These are phyloP conservation scores for Coryphaenoides rupestris DNA, from an alignment of 2,113 vertebrate genomes.

Conservation along the genomic window DNA sequence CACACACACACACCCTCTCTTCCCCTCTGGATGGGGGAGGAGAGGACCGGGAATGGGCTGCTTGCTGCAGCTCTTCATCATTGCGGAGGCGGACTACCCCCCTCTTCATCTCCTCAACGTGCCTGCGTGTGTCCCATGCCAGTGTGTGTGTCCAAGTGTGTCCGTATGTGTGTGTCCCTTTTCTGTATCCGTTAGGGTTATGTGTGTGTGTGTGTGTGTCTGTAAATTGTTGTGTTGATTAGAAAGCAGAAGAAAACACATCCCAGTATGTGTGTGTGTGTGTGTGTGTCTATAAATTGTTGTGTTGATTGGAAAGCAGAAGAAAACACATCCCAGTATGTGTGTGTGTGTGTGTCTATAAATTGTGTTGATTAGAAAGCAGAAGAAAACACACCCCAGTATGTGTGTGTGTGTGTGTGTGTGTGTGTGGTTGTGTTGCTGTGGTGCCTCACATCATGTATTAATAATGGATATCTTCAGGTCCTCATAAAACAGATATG, in stretches of 20 bases:
- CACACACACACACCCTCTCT: too few relatives aligned
- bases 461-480: too few relatives aligned
- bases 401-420: constrained; percentile 28
- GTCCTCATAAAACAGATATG: too few relatives aligned
- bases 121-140: neutral
- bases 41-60: constrained; percentile 22
- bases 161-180: neutral
- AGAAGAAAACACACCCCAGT: too few relatives aligned
- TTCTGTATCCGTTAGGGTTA: neutral
- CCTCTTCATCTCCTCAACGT: neutral
- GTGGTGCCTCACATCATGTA: too few relatives aligned
- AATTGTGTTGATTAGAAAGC: too few relatives aligned
- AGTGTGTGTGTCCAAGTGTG: neutral
- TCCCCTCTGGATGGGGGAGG: constrained; percentile 7
- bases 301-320: too few relatives aligned
- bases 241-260: too few relatives aligned
- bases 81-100: neutral
- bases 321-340: constrained; percentile 16
- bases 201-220: neutral
- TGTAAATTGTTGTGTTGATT: neutral
- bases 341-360: constrained; percentile 11
- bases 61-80: constrained; percentile 38
- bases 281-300: too few relatives aligned
- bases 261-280: constrained; percentile 10
- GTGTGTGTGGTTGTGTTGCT: too few relatives aligned